These are phyloP conservation scores for Pachymerium ferrugineum DNA, from an alignment of 2,888 invertebrate genomes.

Conservation along the genomic window DNA sequence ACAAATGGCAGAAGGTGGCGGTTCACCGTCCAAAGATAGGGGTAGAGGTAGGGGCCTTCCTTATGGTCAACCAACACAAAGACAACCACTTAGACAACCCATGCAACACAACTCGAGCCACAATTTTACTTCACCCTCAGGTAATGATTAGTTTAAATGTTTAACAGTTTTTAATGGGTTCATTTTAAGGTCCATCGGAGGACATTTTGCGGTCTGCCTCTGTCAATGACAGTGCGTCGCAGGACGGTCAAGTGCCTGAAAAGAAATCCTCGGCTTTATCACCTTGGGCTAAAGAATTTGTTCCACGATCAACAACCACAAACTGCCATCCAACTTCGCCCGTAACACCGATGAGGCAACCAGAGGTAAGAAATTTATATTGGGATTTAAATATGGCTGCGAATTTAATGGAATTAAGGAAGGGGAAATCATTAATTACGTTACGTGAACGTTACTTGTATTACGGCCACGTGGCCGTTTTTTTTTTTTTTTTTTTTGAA, in stretches of 20 bases:
- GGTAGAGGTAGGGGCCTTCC: conserved; percentile 11
- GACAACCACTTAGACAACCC: conserved; percentile 25
- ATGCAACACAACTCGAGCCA: not conserved
- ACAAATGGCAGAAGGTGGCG: conserved; percentile 11
- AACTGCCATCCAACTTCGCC: not conserved
- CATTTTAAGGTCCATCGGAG: not conserved
- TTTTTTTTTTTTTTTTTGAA: not conserved
- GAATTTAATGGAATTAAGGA: too few species aligned
- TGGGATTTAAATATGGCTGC: too few species aligned
- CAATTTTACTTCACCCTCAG: not conserved
- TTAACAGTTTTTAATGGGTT: not conserved
- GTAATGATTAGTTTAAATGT: not conserved
- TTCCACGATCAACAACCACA: not conserved
- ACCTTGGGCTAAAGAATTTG: not conserved
- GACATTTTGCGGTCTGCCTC: not conserved
- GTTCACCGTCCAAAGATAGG: not conserved
- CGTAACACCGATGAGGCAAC: conserved; percentile 13
- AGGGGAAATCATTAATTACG: too few species aligned
- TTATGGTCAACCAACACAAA: conserved; percentile 9
- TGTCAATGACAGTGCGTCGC: conserved; percentile 1
- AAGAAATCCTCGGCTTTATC: not conserved
- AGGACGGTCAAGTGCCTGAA: conserved; percentile 24
- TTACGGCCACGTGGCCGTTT: not conserved
- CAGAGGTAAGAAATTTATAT: too few species aligned
- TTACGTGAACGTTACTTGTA: not conserved